These are phyloP conservation scores for Cheilosia pagana DNA, from an alignment of 2,888 invertebrate species.

Conservation along the genomic window DNA sequence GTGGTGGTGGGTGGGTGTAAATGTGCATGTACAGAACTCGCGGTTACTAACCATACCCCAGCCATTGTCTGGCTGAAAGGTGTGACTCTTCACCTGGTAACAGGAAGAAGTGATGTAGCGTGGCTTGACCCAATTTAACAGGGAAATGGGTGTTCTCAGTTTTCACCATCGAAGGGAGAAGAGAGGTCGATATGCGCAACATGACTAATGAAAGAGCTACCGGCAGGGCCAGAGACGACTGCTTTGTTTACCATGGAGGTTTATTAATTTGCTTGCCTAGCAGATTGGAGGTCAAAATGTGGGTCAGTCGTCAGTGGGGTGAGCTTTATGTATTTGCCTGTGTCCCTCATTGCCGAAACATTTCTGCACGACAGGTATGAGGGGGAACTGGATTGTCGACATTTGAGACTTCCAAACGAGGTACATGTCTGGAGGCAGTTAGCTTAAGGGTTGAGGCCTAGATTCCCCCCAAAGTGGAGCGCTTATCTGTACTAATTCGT, in stretches of 20 bases:
- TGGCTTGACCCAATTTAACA: slow-evolving; percentile 53
- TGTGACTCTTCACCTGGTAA: slow-evolving; percentile 24
- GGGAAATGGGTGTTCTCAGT: slow-evolving; percentile 33
- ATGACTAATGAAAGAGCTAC: background rate
- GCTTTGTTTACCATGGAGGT: background rate
- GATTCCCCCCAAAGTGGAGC: too few species aligned
- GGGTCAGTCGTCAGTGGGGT: background rate
- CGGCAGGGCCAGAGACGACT: background rate
- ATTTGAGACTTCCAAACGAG: too few species aligned
- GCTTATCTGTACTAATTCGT: too few species aligned
- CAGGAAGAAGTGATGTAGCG: slow-evolving; percentile 12
- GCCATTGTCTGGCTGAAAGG: slow-evolving; percentile 1
- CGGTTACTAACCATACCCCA: background rate
- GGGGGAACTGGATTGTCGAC: background rate
- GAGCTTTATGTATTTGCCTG: background rate
- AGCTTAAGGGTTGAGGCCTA: too few species aligned
- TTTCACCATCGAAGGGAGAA: slow-evolving; percentile 10
- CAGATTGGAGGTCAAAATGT: background rate
- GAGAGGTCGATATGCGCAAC: background rate
- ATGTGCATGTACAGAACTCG: background rate
- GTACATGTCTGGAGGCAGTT: too few species aligned
- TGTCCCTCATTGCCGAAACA: background rate
- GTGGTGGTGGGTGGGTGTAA: slow-evolving; percentile 11
- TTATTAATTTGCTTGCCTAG: slow-evolving; percentile 19
- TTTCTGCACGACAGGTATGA: too few species aligned